phyloP scores from a whole-genome alignment of 37 sponge, comb jelly and placozoan genomes.

The Hormiphora californensis region DNA sequence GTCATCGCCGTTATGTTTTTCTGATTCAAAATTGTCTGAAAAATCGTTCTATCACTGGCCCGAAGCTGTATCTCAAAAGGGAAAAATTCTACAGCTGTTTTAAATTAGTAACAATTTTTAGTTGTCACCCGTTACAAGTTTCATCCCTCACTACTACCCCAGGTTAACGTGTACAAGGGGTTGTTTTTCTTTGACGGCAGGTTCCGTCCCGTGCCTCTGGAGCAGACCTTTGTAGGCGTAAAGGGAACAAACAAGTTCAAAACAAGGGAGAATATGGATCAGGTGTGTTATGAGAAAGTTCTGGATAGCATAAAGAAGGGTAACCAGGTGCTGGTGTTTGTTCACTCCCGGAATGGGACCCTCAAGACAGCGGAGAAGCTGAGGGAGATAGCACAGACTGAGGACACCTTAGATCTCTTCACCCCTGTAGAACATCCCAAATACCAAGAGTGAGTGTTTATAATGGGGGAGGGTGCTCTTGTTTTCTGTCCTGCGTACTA shows the following conservation, averaged over 20 bases:
- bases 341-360: constrained; percentile 94
- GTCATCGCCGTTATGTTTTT: too few relatives aligned
- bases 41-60: too few relatives aligned
- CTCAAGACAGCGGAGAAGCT: constrained; percentile 79
- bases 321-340: constrained; percentile 97
- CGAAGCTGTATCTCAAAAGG: too few relatives aligned
- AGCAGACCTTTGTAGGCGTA: constrained; percentile 83
- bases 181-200: constrained; percentile 93
- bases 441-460: constrained; percentile 45
- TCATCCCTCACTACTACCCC: too few relatives aligned
- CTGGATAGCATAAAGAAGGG: constrained; percentile 67
- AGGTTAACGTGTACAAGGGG: constrained; percentile 80
- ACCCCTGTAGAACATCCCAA: constrained; percentile 56
- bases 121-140: too few relatives aligned
- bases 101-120: too few relatives aligned
- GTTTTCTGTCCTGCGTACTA: too few relatives aligned
- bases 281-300: constrained; percentile 92
- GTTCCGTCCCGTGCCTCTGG: constrained; percentile 93
- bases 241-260: constrained; percentile 68
- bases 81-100: too few relatives aligned
- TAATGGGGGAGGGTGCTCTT: too few relatives aligned
- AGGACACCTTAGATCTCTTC: constrained; percentile 62
- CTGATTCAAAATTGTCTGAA: too few relatives aligned
- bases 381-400: constrained; percentile 66
- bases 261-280: constrained; percentile 80